These are phyloP conservation scores for Limnephilus auricula DNA, from an alignment of 2,888 invertebrate species.

Conservation along the genomic window DNA sequence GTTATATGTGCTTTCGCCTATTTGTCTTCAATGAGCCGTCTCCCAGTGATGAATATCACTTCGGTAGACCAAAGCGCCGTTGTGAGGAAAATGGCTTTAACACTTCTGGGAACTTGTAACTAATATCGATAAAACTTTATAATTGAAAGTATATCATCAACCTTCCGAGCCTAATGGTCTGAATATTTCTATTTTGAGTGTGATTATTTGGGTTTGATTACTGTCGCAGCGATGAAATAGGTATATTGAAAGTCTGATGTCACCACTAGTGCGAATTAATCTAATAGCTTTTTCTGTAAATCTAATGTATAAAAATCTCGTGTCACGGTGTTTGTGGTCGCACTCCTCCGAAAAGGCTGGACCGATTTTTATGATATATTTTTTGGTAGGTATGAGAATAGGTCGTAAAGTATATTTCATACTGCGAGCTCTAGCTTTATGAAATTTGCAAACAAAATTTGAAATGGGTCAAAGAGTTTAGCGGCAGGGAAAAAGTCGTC, in stretches of 20 bases:
- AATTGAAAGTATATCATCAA: background rate
- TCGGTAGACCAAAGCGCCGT: background rate
- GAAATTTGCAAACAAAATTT: too few species aligned
- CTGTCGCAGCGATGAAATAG: background rate
- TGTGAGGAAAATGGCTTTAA: background rate
- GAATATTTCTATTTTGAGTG: background rate
- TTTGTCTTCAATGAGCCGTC: background rate
- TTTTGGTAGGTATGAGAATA: too few species aligned
- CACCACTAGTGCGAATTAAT: too few species aligned
- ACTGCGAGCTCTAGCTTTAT: too few species aligned
- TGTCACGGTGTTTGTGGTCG: too few species aligned
- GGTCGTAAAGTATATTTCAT: too few species aligned
- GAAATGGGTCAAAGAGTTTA: too few species aligned
- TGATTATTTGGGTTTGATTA: background rate
- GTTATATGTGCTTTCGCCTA: background rate
- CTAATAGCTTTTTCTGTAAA: too few species aligned
- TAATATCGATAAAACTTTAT: background rate
- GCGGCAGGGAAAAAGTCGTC: too few species aligned
- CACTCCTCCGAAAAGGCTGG: too few species aligned
- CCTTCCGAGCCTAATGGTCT: background rate
- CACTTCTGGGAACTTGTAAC: background rate
- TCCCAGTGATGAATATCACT: conserved; percentile 10
- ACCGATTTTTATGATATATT: too few species aligned
- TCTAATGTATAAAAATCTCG: too few species aligned
- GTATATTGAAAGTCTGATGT: background rate